Percentiles rank a stretch among this genome's conserved stretches.
Evolutionary conservation across 2,113 vertebrate genomes (phyloP).

Genomic region (Lates calcarifer): DNA sequence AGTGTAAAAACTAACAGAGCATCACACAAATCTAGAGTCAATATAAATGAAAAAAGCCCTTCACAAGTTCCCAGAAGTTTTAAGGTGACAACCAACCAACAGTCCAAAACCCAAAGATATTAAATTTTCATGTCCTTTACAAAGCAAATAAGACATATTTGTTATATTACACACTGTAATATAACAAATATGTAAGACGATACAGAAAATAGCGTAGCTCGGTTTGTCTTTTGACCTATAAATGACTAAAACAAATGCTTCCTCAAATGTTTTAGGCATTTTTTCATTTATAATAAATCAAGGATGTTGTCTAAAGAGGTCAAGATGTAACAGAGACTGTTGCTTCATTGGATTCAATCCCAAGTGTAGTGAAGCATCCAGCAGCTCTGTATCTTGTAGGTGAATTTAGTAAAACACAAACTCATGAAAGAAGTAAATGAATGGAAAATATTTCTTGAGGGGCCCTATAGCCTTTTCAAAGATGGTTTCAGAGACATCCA

Average conservation of each 20-base stretch:
- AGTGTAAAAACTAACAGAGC: too few relatives aligned
- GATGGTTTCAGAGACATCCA: slow-evolving; percentile 16
- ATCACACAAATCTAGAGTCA: too few relatives aligned
- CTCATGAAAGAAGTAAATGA: neutral
- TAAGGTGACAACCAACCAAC: neutral
- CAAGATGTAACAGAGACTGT: neutral
- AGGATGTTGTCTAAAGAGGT: neutral
- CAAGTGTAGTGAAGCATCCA: neutral
- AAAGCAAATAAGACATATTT: too few relatives aligned
- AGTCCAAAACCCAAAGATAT: neutral
- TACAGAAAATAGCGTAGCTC: neutral
- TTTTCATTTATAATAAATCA: neutral
- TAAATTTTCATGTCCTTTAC: neutral
- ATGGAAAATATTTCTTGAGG: neutral
- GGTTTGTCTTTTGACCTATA: neutral
- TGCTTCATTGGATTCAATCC: neutral
- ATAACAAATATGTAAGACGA: neutral
- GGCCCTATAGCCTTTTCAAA: neutral
- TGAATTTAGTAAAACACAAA: neutral
- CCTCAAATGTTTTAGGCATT: neutral
- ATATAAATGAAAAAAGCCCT: too few relatives aligned
- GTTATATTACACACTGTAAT: too few relatives aligned
- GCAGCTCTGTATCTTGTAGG: neutral
- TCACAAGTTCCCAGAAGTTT: too few relatives aligned
- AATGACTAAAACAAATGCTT: neutral